Base-by-base conservation (phyloP, 1,140 invertebrate species). In the Panulirus ornatus region DNA sequence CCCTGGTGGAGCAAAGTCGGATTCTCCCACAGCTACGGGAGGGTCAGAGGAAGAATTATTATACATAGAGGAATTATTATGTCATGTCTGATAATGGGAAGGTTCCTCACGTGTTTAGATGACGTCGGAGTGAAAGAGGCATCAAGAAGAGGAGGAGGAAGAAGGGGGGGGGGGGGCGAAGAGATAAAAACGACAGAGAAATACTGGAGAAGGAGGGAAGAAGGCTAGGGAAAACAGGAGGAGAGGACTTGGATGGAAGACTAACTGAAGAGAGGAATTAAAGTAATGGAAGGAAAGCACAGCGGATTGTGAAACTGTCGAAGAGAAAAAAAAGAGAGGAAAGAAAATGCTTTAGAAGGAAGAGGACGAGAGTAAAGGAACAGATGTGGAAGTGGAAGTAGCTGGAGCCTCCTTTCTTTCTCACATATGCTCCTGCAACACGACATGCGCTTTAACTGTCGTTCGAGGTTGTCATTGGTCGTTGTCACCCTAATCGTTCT, bases 101-200 rank as follows among this genome's bases (percentile, higher is more conserved):
- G n/a, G n/a, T n/a, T n/a, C n/a, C n/a, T n/a, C n/a, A n/a, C 38
- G 73, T 6, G 30, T 22, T 27, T 30, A 19, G 30, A 34, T 19
- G 22, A 34, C 11, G 73, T 19, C 19, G 73, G 5, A 36, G 73
- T 38, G 27, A 22, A 58, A 58, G 11, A 58, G 11, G 66, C 27
- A 70, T n/a, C 9, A 79, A 82, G 78, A 51, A 36, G 76, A 79
- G 44, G 44, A 58, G 44, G 30, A 82, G 19, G 47, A 58, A 47
- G 5, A 14, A 47, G 14, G 14, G 14, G 14, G 14, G 14, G 44
- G 14, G 44, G 14, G 44, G 14, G 44, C 5, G 44, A 47, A 47
- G 14, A 47, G 44, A 47, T 8, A 34, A 58, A 44, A 34, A 51
- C 30, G 78, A 82, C 19, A 44, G 30, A 19, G 75, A 27, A 78